Evolutionary conservation across 2,113 vertebrate species (phyloP).

Genomic region (Brachypodius melanocephalos): DNA sequence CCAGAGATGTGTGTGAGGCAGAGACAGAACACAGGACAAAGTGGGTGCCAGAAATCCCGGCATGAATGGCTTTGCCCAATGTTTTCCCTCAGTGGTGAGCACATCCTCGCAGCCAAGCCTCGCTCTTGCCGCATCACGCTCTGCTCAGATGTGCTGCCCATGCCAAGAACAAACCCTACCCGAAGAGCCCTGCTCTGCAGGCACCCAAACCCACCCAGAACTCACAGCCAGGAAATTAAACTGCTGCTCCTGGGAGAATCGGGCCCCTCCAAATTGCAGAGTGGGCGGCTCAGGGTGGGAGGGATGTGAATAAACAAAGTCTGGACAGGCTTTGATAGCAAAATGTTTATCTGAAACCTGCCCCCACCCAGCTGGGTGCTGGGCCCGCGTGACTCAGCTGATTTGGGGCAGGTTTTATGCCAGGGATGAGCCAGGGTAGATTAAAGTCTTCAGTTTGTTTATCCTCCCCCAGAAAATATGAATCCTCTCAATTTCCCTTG

Average conservation of each 20-base stretch:
- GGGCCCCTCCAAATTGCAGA: rapidly evolving
- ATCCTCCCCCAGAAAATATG: neutral
- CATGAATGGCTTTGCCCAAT: rapidly evolving
- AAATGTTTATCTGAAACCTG: neutral
- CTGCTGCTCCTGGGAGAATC: neutral
- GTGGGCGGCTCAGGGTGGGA: neutral
- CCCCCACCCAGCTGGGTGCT: slow-evolving; percentile 34
- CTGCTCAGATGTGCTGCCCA: rapidly evolving
- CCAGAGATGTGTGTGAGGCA: neutral
- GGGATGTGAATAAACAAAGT: neutral
- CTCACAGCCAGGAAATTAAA: neutral
- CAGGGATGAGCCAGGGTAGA: neutral
- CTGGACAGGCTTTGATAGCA: slow-evolving; percentile 22
- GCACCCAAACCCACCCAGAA: neutral
- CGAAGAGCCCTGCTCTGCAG: neutral
- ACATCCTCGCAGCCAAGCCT: rapidly evolving
- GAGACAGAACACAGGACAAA: rapidly evolving
- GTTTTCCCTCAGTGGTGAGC: rapidly evolving
- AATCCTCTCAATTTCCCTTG: neutral
- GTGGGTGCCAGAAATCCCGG: too few species aligned
- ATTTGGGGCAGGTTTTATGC: neutral
- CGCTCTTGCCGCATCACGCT: rapidly evolving
- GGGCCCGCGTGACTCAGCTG: slow-evolving; percentile 21
- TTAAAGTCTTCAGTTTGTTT: neutral
- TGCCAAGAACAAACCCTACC: neutral